Evolutionary conservation across 2,888 invertebrate species (phyloP).

Genomic region (Macaria liturata): DNA sequence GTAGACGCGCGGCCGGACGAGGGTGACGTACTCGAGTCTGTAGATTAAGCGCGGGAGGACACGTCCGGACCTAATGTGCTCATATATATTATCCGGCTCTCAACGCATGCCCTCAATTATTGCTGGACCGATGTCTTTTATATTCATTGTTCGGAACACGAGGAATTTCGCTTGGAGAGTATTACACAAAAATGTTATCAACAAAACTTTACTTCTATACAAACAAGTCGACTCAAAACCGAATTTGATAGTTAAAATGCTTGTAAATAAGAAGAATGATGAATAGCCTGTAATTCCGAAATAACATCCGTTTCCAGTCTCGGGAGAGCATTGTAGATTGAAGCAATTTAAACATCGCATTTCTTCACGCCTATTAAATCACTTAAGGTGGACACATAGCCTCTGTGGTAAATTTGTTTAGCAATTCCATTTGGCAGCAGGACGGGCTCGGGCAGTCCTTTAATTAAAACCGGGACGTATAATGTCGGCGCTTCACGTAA

Average conservation of each 20-base stretch:
- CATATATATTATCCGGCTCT: slow-evolving; percentile 78
- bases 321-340: slow-evolving; percentile 57
- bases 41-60: slow-evolving; percentile 78
- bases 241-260: too few relatives aligned
- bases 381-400: slow-evolving; percentile 82
- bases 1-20: slow-evolving; percentile 55
- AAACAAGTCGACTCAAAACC: too few relatives aligned
- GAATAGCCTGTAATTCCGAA: slow-evolving; percentile 25
- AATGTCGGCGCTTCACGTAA: slow-evolving; percentile 74
- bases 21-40: slow-evolving; percentile 75
- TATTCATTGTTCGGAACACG: slow-evolving; percentile 18
- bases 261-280: too few relatives aligned
- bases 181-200: too few relatives aligned
- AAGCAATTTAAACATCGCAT: slow-evolving; percentile 72
- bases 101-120: slow-evolving; percentile 75
- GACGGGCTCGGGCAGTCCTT: slow-evolving; percentile 69
- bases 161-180: slow-evolving; percentile 1
- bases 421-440: slow-evolving; percentile 79
- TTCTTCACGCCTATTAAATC: slow-evolving; percentile 83
- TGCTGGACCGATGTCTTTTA: slow-evolving; percentile 45
- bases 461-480: slow-evolving; percentile 80
- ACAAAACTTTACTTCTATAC: too few relatives aligned
- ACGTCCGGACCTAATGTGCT: slow-evolving; percentile 80
- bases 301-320: slow-evolving; percentile 33
- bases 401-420: slow-evolving; percentile 80